phyloP scores from a whole-genome alignment of 1,140 invertebrate genomes.

The Nymphalis io region DNA sequence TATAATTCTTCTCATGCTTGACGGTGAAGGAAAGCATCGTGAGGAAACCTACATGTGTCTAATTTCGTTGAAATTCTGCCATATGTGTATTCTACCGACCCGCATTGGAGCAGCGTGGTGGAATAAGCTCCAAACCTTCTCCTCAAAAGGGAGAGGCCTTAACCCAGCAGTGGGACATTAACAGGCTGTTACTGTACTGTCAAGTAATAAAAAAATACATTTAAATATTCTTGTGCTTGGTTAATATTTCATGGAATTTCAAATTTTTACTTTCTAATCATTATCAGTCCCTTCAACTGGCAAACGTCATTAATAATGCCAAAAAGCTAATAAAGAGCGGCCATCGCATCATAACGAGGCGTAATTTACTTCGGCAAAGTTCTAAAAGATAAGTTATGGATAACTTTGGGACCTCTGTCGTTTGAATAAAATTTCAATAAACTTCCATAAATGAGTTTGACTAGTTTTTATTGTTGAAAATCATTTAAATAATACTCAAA shows the following conservation, averaged over 20 bases:
- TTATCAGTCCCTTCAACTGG: constrained; percentile 25
- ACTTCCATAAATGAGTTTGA: constrained; percentile 63
- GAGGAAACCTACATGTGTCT: too few relatives aligned
- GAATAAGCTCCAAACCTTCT: too few relatives aligned
- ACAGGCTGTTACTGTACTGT: too few relatives aligned
- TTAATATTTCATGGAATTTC: constrained; percentile 1
- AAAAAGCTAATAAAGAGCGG: constrained; percentile 44
- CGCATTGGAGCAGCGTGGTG: too few relatives aligned
- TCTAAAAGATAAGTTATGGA: constrained; percentile 58
- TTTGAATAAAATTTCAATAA: constrained; percentile 69
- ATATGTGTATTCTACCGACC: too few relatives aligned
- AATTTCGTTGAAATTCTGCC: too few relatives aligned
- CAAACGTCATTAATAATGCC: constrained; percentile 34
- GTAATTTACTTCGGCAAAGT: constrained; percentile 61
- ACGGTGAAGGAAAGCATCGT: too few relatives aligned
- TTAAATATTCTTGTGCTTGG: neutral
- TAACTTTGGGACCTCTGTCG: constrained; percentile 57
- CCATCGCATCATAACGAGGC: constrained; percentile 53
- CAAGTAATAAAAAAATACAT: too few relatives aligned
- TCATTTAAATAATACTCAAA: constrained; percentile 45
- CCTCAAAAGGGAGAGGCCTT: too few relatives aligned
- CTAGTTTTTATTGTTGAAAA: constrained; percentile 62
- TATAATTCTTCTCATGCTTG: too few relatives aligned
- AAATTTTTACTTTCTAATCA: constrained; percentile 3
- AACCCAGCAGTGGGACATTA: too few relatives aligned